Conservation (phyloP, 2,888 invertebrate species). For the Antheraea assamensis region DNA sequence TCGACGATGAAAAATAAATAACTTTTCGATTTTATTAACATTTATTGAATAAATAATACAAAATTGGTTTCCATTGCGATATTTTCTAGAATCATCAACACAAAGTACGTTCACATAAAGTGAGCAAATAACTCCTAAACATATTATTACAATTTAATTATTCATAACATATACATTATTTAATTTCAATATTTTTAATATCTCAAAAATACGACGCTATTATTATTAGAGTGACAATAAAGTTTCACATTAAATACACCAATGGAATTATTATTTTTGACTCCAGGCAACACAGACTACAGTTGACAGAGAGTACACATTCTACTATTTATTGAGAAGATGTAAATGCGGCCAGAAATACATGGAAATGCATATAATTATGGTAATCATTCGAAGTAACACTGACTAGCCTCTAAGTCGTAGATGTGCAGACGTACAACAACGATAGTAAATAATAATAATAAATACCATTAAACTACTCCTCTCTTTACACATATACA, state of each 20-base stretch:
- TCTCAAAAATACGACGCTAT: conserved; percentile 66
- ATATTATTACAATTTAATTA: conserved; percentile 47
- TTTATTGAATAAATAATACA: conserved; percentile 82
- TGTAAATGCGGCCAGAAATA: conserved; percentile 57
- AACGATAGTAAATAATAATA: conserved; percentile 18
- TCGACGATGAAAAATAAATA: conserved; percentile 36
- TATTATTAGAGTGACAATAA: conserved; percentile 55
- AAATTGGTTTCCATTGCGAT: conserved; percentile 74
- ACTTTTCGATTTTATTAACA: conserved; percentile 76
- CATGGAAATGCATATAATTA: conserved; percentile 38
- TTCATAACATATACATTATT: background rate
- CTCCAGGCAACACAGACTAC: conserved; percentile 42
- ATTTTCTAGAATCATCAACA: conserved; percentile 65
- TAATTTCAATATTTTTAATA: conserved; percentile 33
- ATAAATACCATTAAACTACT: conserved; percentile 19
- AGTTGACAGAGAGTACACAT: conserved; percentile 28
- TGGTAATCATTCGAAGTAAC: conserved; percentile 45
- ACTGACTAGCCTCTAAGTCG: conserved; percentile 45
- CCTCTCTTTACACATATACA: conserved; percentile 14
- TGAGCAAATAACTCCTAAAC: conserved; percentile 70
- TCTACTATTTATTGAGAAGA: conserved; percentile 29
- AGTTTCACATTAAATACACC: conserved; percentile 59
- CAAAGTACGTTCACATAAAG: conserved; percentile 61
- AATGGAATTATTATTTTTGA: conserved; percentile 57
- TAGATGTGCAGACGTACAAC: conserved; percentile 19